A percentile compares a stretch with the other conserved stretches of the same genome.
Evolutionary conservation across 2,888 invertebrate genomes (phyloP).

Genomic region (Meghimatium bilineatum): DNA sequence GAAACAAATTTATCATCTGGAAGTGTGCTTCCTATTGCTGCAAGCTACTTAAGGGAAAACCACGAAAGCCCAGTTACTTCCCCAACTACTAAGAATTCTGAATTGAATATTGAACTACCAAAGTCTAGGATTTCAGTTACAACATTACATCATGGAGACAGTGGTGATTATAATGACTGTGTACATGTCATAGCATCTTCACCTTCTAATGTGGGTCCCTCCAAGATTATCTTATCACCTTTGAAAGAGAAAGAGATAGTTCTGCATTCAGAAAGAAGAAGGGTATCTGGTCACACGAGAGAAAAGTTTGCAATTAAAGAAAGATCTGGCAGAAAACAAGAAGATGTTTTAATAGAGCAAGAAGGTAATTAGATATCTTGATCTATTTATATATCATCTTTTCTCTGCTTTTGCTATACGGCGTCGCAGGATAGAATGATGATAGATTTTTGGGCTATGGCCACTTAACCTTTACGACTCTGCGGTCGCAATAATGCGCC

Average conservation of each 20-base stretch:
- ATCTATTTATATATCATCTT: no score
- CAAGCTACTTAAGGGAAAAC: background rate
- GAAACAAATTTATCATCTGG: background rate
- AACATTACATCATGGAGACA: background rate
- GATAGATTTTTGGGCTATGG: no score
- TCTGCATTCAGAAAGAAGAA: background rate
- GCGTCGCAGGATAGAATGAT: no score
- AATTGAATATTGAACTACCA: background rate
- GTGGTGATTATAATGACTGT: background rate
- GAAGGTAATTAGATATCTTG: no score
- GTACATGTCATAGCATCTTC: background rate
- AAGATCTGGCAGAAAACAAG: background rate
- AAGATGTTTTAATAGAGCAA: background rate
- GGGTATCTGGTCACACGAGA: background rate
- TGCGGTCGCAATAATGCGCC: no score
- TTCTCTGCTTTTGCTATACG: no score
- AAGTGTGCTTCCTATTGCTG: background rate
- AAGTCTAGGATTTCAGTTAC: background rate
- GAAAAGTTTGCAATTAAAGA: background rate
- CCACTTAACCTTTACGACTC: no score
- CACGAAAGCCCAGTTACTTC: background rate
- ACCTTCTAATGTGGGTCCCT: background rate
- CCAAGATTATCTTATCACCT: background rate
- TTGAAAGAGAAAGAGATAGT: background rate
- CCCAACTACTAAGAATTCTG: background rate